A percentile compares a stretch with the other conserved stretches of the same genome.
Conservation (phyloP, 2,888 invertebrate species). For the Folsomia manolachei region DNA sequence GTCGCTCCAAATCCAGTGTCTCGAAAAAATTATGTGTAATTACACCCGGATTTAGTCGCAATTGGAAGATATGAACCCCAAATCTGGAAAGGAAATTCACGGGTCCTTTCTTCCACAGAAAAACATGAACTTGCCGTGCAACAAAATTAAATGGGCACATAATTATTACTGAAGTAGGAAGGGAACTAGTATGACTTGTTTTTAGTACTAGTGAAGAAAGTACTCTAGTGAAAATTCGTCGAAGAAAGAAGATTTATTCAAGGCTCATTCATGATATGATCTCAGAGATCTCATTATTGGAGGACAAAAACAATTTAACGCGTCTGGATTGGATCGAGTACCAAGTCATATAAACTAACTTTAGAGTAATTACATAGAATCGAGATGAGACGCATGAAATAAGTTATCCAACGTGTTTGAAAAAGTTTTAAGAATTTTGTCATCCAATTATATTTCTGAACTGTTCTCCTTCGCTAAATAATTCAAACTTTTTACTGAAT, state of each 20-base stretch:
- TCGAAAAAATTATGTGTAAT: constrained; percentile 46
- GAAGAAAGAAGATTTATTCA: neutral
- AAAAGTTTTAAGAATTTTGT: too few relatives aligned
- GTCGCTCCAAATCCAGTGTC: constrained; percentile 39
- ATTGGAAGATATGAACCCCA: neutral
- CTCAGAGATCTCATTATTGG: constrained; percentile 31
- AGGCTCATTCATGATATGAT: constrained; percentile 18
- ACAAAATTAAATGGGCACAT: too few relatives aligned
- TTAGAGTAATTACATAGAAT: too few relatives aligned
- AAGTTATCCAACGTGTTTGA: too few relatives aligned
- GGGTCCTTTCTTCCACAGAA: too few relatives aligned
- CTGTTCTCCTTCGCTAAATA: too few relatives aligned
- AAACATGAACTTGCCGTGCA: too few relatives aligned
- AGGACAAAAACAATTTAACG: constrained; percentile 20
- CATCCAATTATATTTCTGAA: too few relatives aligned
- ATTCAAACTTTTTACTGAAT: too few relatives aligned
- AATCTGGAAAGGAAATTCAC: neutral
- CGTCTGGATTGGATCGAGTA: neutral
- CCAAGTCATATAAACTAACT: neutral
- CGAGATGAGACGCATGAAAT: too few relatives aligned
- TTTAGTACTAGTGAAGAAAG: neutral
- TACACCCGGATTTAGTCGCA: neutral
- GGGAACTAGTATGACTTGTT: too few relatives aligned
- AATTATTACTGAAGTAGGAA: too few relatives aligned
- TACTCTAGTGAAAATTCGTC: neutral